Evolutionary conservation across 64 coral and sea anemone species (phyloP), one percentile per base, ranked within the genome.

Genomic region (Montipora efflorescens): DNA sequence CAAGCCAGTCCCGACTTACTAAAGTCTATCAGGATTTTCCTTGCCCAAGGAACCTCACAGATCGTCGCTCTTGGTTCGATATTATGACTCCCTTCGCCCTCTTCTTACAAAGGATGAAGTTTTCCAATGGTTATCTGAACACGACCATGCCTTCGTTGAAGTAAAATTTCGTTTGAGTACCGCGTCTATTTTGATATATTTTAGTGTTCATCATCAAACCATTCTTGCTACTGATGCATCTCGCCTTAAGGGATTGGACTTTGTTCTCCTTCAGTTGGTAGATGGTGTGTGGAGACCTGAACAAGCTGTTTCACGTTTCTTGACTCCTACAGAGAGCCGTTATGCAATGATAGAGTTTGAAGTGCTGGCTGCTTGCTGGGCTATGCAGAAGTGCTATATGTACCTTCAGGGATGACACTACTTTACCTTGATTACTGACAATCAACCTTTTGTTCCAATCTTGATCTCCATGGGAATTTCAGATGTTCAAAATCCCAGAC

Each of bases 401-500:
- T 84, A 61, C 49, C 44, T 84, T 19, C 50, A 62, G 62, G 81
- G 81, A 3, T n/a, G 58, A 57, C 81, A 13, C 64, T 57, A 84
- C 52, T 84, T 84, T 20, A 84, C 48, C 1, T 25, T 84, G 6
- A 20, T 84, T 12, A 84, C 81, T 19, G 81, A 57, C 55, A 49
- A 84, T 45, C 81, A 84, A 57, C 81, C 81, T 45, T 57, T 84
- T 19, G 22, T 84, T 61, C 52, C 81, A n/a, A 84, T 84, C 11
- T 51, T 84, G 12, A 84, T 61, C 64, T 84, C 81, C 9, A 62
- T 61, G 43, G 81, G 81, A 5, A 61, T 84, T 61, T 49, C 81
- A 61, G 81, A 84, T 59, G 81, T 84, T 61, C 51, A 66, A 7
- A 84, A 84, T 36, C 36, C 36, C 36, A 36, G 36, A 36, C 36